A percentile compares a stretch with the other conserved stretches of the same genome.
Conservation (phyloP, 2,113 vertebrate species). For the Hippocampus comes region DNA sequence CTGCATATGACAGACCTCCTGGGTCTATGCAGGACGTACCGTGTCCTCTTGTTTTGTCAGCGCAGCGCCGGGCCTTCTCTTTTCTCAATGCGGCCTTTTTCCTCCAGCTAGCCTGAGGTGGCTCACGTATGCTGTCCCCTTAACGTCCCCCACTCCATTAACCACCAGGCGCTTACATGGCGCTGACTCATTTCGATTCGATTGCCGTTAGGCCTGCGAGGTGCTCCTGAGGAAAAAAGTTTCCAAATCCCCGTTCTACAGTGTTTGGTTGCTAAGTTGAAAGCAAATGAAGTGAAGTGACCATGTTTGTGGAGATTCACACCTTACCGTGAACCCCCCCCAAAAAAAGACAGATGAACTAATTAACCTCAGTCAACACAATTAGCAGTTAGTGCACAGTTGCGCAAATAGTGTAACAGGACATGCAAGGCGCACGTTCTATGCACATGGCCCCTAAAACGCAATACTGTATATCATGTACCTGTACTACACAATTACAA, state of each 20-base stretch:
- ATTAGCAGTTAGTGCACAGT: slow-evolving; percentile 13
- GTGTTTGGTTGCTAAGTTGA: background rate
- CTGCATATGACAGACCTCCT: slow-evolving; percentile 75
- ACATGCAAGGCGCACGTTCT: slow-evolving; percentile 10
- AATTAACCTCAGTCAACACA: slow-evolving; percentile 22
- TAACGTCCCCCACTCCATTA: slow-evolving; percentile 21
- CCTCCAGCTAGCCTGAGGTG: slow-evolving; percentile 46
- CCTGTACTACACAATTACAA: background rate
- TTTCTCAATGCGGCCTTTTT: slow-evolving; percentile 24
- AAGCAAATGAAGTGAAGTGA: background rate
- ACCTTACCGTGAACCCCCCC: background rate
- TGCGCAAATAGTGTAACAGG: slow-evolving; percentile 13
- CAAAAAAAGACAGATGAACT: slow-evolving; percentile 10
- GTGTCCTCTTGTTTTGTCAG: slow-evolving; percentile 59
- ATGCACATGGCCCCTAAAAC: background rate
- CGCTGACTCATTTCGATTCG: background rate
- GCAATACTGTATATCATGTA: background rate
- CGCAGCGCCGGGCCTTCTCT: slow-evolving; percentile 49
- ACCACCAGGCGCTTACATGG: too few relatives aligned
- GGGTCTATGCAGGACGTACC: slow-evolving; percentile 69
- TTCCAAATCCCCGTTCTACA: background rate
- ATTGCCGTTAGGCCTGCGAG: background rate
- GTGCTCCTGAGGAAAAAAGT: background rate
- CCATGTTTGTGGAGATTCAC: background rate
- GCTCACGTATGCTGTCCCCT: slow-evolving; percentile 13